Percentiles rank a stretch among this genome's conserved stretches.
These are phyloP conservation scores for Lasioglossum marginatum DNA, from an alignment of 2,888 invertebrate genomes.

Conservation along the genomic window DNA sequence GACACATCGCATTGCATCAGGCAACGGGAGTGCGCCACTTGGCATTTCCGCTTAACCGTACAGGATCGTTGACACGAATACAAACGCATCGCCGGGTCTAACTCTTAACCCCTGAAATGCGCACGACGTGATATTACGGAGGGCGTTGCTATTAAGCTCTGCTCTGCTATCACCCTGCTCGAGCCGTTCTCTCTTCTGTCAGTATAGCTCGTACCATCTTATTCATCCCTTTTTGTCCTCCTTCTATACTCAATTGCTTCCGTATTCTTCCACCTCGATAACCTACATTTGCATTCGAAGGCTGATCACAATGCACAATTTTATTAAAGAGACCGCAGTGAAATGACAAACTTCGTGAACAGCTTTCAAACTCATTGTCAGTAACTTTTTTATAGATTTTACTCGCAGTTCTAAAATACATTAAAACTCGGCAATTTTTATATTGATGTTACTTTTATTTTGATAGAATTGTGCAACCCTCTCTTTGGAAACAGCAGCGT, in stretches of 20 bases:
- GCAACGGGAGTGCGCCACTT: slow-evolving; percentile 83
- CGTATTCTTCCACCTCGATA: background rate
- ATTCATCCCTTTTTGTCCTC: background rate
- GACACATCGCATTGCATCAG: slow-evolving; percentile 71
- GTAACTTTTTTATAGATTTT: background rate
- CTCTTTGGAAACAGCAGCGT: background rate
- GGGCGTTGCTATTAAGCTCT: slow-evolving; percentile 30
- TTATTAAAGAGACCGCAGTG: too few relatives aligned
- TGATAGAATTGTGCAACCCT: too few relatives aligned
- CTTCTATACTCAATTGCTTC: background rate
- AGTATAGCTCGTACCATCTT: background rate
- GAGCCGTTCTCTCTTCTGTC: too few relatives aligned
- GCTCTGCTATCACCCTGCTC: background rate
- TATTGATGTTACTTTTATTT: background rate
- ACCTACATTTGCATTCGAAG: background rate
- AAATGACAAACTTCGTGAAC: too few relatives aligned
- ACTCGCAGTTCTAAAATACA: background rate
- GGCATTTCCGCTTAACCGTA: slow-evolving; percentile 53
- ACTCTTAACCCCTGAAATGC: slow-evolving; percentile 55
- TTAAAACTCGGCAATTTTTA: background rate
- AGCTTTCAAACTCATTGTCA: background rate
- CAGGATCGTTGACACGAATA: slow-evolving; percentile 60
- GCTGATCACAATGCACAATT: background rate
- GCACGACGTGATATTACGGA: slow-evolving; percentile 55
- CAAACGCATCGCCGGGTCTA: slow-evolving; percentile 50